Evolutionary conservation across 2,113 vertebrate species (phyloP).

Genomic region (Panthera uncia): DNA sequence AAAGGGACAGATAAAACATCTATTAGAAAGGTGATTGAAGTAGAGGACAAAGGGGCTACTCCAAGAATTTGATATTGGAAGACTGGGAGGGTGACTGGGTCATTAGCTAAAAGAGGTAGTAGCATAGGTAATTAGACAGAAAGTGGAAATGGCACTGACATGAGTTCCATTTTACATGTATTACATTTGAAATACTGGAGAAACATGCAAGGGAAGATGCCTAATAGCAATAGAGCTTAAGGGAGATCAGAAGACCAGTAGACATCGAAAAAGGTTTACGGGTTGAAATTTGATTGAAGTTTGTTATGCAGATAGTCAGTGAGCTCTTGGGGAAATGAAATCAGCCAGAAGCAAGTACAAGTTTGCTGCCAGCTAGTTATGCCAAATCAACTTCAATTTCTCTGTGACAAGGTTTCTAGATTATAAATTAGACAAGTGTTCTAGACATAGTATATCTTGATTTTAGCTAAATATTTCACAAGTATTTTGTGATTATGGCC

Average conservation of each 20-base stretch:
- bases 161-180: background rate
- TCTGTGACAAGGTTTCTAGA: background rate
- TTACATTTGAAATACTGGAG: background rate
- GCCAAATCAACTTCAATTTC: slow-evolving; percentile 52
- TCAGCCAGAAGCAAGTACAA: background rate
- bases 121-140: background rate
- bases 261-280: background rate
- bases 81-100: background rate
- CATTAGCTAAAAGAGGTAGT: background rate
- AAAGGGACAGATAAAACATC: background rate
- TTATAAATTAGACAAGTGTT: slow-evolving; percentile 10
- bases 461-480: background rate
- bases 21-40: background rate
- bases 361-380: slow-evolving; percentile 7
- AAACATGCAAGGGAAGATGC: background rate
- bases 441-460: background rate
- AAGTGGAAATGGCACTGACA: background rate
- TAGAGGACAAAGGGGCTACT: background rate
- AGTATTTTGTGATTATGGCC: background rate
- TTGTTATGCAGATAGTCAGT: slow-evolving; percentile 15
- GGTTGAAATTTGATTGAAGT: background rate
- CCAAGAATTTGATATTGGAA: background rate
- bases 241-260: background rate
- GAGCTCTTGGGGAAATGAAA: slow-evolving; percentile 9
- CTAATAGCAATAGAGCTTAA: background rate